Percentiles rank a stretch among this genome's conserved stretches.
These are phyloP conservation scores for Chionomys nivalis DNA, from an alignment of 2,113 vertebrate species.

Conservation along the genomic window DNA sequence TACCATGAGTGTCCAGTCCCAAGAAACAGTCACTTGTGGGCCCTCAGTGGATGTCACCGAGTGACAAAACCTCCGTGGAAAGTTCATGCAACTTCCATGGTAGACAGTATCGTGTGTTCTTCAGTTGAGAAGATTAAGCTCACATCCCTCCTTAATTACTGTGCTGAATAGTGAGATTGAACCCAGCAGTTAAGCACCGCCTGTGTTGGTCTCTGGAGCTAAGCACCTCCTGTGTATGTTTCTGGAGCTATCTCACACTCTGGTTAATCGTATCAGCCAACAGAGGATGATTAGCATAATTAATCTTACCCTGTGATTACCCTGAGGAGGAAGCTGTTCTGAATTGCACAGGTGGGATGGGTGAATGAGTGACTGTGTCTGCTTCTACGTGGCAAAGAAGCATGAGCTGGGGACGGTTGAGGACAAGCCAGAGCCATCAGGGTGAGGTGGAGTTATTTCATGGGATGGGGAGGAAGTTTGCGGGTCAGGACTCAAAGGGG, in stretches of 20 bases:
- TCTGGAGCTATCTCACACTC: constrained; percentile 71
- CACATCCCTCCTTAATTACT: constrained; percentile 61
- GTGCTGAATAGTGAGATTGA: constrained; percentile 77
- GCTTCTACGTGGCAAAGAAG: constrained; percentile 9
- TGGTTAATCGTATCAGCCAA: constrained; percentile 82
- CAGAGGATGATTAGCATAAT: constrained; percentile 83
- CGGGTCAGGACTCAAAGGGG: background rate
- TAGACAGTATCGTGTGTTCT: background rate
- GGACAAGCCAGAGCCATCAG: background rate
- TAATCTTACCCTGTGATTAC: constrained; percentile 84
- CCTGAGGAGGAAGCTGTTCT: constrained; percentile 76
- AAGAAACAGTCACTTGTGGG: background rate
- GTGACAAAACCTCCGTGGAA: background rate
- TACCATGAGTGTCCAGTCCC: no score
- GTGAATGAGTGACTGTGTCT: constrained; percentile 34
- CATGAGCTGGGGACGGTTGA: background rate
- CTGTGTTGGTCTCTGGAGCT: constrained; percentile 75
- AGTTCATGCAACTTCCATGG: background rate
- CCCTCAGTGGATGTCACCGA: background rate
- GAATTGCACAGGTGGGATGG: constrained; percentile 73
- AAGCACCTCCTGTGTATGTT: constrained; percentile 71
- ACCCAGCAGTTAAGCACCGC: constrained; percentile 78
- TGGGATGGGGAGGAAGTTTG: background rate
- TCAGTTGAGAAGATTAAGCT: constrained; percentile 52
- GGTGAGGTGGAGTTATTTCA: background rate